Base-by-base conservation (phyloP, 2,888 invertebrate species). In the Pollenia griseotomentosa region DNA sequence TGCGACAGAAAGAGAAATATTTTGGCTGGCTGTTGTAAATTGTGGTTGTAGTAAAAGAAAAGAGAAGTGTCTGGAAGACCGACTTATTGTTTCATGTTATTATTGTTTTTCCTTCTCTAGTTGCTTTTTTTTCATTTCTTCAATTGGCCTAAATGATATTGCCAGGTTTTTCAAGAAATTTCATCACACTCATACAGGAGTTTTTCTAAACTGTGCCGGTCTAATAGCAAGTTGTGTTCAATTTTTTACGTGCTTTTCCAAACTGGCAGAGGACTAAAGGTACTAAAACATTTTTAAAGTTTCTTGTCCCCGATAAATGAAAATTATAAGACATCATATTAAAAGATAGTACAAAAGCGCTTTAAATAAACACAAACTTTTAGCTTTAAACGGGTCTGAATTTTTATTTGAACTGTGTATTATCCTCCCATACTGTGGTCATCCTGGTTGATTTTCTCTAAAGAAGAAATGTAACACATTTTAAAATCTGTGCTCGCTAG, bases 131-230 rank as follows among this genome's bases (percentile, higher is more conserved):
- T 70, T 57, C 19, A 55, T 55, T 74, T 86, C 33, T 86, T 68
- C 14, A 82, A 82, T 74, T 79, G 83, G 85, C 83, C 81, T 73
- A 86, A 83, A 83, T 83, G 81, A 78, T 86, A 83, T 81, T 81
- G 81, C 83, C 81, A 78, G 78, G 81, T 83, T 75, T 78, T 68
- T 68, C 51, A 73, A 51, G 59, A 75, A 19, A 68, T 70, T 78
- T 82, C 77, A 85, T 71, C 71, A 55, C 63, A 68, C 68, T 61
- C 61, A 66, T 59, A 74, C 66, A 79, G 84, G 68, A 79, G 73
- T 79, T 84, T 82, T 75, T 77, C 51, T 53, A 85, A 80, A 85
- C 80, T 79, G 61, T 75, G 79, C 68, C 84, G 74, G 79, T 68
- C 79, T 84, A 74, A 79, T 74, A 79, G 79, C 73, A 80, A 75